Percentiles rank a stretch among this genome's conserved stretches.
Evolutionary conservation across 2,888 invertebrate species (phyloP).

Genomic region (Pardosa pseudoannulata): DNA sequence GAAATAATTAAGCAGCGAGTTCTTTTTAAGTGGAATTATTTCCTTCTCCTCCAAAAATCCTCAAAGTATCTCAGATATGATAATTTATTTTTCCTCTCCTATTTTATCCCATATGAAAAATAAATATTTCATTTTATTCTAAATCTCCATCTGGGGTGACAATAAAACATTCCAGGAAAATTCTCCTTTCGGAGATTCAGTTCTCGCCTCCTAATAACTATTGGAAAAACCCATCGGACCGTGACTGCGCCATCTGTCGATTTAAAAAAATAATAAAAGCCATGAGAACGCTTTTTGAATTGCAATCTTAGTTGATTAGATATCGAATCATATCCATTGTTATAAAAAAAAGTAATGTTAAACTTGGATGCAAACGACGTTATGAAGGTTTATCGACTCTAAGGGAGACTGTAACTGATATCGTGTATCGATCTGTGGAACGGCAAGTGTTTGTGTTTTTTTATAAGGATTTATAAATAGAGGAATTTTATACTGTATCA

Average conservation of each 20-base stretch:
- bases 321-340: not conserved
- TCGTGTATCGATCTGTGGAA: not conserved
- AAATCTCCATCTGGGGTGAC: not conserved
- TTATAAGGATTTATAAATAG: too few species aligned
- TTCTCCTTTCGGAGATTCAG: not conserved
- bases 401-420: not conserved
- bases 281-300: not conserved
- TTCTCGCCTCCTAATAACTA: not conserved
- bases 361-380: not conserved
- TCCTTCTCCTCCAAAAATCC: too few species aligned
- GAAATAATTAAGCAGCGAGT: too few species aligned
- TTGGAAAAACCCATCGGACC: not conserved
- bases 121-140: too few species aligned
- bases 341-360: not conserved
- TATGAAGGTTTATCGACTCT: not conserved
- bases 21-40: too few species aligned
- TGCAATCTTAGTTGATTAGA: not conserved
- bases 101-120: too few species aligned
- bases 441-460: not conserved
- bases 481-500: not conserved
- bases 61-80: too few species aligned
- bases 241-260: conserved; percentile 60
- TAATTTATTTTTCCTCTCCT: too few species aligned
- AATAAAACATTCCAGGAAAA: not conserved
- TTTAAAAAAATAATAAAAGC: not conserved